Percentiles rank a stretch among this genome's conserved stretches.
Evolutionary conservation across 2,888 invertebrate species (phyloP).

Genomic region (Epistrophella euchroma): DNA sequence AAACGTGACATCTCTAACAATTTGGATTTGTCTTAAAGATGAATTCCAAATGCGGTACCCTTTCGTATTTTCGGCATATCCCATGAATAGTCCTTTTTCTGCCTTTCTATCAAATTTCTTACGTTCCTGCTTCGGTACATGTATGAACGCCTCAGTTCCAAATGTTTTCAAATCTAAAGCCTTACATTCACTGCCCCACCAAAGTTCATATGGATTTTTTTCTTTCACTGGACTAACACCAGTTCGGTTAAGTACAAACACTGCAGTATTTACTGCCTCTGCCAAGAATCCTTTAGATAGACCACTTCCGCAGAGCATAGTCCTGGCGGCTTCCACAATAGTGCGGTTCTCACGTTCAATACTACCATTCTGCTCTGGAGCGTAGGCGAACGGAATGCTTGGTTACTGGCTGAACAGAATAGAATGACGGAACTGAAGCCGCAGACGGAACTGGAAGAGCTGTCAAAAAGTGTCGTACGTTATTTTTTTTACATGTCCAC

Average conservation of each 20-base stretch:
- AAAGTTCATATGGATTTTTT: constrained; percentile 80
- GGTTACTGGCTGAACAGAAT: too few relatives aligned
- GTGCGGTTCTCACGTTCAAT: constrained; percentile 74
- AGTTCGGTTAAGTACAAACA: constrained; percentile 76
- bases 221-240: constrained; percentile 27
- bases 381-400: too few relatives aligned
- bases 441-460: too few relatives aligned
- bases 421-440: too few relatives aligned
- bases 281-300: constrained; percentile 79
- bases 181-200: constrained; percentile 75
- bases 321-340: constrained; percentile 60
- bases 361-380: constrained; percentile 66
- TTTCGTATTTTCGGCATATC: too few relatives aligned
- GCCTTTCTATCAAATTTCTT: too few relatives aligned
- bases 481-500: too few relatives aligned
- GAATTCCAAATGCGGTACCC: too few relatives aligned
- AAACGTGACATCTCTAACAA: too few relatives aligned
- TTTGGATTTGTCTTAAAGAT: too few relatives aligned
- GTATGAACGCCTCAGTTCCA: constrained; percentile 79
- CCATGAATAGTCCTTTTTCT: too few relatives aligned
- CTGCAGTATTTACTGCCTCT: constrained; percentile 80
- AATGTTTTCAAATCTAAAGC: constrained; percentile 77
- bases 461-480: too few relatives aligned
- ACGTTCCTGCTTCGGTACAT: constrained; percentile 79
- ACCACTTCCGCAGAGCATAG: constrained; percentile 62